Evolutionary conservation across 2,797 vertebrate species (phyloP).

Genomic region (Arctocebus calabarensis): DNA sequence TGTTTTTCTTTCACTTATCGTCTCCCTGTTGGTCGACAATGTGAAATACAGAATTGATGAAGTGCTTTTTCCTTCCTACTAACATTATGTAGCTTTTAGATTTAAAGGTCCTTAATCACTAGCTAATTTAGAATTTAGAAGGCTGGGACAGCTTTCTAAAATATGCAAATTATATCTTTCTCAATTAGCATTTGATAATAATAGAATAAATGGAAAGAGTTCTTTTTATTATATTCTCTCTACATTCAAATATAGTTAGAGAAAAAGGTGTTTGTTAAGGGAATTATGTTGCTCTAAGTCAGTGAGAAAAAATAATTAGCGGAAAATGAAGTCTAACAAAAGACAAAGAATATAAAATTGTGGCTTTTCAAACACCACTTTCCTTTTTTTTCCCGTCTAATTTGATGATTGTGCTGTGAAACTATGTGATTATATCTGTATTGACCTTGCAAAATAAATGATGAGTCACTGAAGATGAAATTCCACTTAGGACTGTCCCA

Average conservation of each 20-base stretch:
- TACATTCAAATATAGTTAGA: neutral
- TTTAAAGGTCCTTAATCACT: constrained; percentile 49
- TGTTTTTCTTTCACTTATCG: fast-evolving
- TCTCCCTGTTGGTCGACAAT: neutral
- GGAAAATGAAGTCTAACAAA: constrained; percentile 50
- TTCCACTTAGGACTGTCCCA: neutral
- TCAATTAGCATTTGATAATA: constrained; percentile 65
- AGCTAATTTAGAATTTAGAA: constrained; percentile 47
- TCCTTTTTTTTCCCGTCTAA: neutral
- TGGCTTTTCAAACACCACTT: neutral
- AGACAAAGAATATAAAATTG: neutral
- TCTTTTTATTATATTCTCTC: constrained; percentile 44
- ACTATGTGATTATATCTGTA: neutral
- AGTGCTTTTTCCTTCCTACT: constrained; percentile 24
- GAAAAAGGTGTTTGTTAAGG: constrained; percentile 34
- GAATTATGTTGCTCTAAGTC: constrained; percentile 62
- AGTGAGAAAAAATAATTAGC: constrained; percentile 46
- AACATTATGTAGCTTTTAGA: constrained; percentile 57
- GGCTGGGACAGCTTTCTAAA: constrained; percentile 48
- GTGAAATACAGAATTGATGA: neutral
- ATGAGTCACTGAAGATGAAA: neutral
- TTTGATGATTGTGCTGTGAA: neutral
- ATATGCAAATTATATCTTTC: constrained; percentile 58
- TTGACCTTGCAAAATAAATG: neutral
- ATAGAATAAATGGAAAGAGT: constrained; percentile 61